phyloP scores from a whole-genome alignment of 1,140 invertebrate genomes.

The Formica selysi region DNA sequence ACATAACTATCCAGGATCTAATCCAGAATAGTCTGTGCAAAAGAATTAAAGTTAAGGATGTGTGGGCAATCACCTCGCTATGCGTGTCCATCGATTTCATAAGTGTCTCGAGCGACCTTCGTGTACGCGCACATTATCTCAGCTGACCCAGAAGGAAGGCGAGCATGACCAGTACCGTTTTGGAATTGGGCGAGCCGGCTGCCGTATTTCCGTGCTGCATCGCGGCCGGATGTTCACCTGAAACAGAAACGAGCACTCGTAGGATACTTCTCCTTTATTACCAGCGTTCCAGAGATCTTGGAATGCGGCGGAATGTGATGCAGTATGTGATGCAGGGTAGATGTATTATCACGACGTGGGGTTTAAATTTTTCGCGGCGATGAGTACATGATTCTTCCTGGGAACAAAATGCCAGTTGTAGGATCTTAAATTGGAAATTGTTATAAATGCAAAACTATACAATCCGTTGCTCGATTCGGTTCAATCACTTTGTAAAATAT shows the following conservation, averaged over 20 bases:
- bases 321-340: not conserved
- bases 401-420: not conserved
- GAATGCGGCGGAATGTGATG: not conserved
- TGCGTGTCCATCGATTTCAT: constrained; percentile 41
- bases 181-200: constrained; percentile 83
- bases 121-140: constrained; percentile 83
- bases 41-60: constrained; percentile 43
- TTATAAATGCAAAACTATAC: not conserved
- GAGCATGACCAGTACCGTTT: constrained; percentile 83
- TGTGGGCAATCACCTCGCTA: constrained; percentile 15
- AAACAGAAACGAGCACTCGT: constrained; percentile 80
- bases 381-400: not conserved
- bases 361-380: constrained; percentile 18
- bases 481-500: constrained; percentile 15
- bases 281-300: constrained; percentile 1
- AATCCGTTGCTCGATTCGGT: not conserved
- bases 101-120: constrained; percentile 35
- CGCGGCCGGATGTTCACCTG: constrained; percentile 94
- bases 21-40: constrained; percentile 19
- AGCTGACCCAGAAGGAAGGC: constrained; percentile 84
- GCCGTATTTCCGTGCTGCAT: constrained; percentile 92
- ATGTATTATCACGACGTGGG: not conserved
- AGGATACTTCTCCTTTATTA: constrained; percentile 12
- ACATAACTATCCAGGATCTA: not conserved
- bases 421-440: not conserved